Evolutionary conservation across 30 jellyfish, hydroid and myxozoan genomes (phyloP).

Genomic region (Cassiopea andromeda): DNA sequence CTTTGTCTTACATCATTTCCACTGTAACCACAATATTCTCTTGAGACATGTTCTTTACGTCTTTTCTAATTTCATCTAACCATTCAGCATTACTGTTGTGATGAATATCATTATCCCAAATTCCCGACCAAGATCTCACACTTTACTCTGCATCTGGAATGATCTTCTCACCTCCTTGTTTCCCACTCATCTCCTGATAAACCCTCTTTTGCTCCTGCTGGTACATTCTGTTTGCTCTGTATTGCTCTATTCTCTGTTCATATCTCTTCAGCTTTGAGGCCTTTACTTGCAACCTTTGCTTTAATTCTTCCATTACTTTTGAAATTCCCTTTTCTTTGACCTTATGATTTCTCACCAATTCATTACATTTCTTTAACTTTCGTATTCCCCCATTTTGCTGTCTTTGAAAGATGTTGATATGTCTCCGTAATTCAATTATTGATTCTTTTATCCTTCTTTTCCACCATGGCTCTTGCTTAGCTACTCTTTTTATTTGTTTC

Average conservation of each 20-base stretch:
- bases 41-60: background rate
- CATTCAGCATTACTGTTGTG: conserved; percentile 19
- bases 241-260: conserved; percentile 9
- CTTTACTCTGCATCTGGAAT: conserved; percentile 18
- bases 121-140: conserved; percentile 4
- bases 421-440: background rate
- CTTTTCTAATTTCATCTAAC: background rate
- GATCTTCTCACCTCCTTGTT: background rate
- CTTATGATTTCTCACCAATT: background rate
- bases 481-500: background rate
- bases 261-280: conserved; percentile 20
- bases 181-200: background rate
- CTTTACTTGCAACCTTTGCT: conserved; percentile 9
- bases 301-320: background rate
- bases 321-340: background rate
- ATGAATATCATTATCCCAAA: conserved; percentile 4
- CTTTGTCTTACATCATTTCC: background rate
- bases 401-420: background rate
- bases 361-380: background rate
- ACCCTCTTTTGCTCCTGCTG: conserved; percentile 9
- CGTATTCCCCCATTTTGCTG: background rate
- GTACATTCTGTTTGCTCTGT: background rate
- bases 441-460: background rate
- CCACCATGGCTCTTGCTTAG: background rate
- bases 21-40: background rate